Conservation (phyloP, 92 coral and sea anemone genomes). For the Palythoa caribaeorum region DNA sequence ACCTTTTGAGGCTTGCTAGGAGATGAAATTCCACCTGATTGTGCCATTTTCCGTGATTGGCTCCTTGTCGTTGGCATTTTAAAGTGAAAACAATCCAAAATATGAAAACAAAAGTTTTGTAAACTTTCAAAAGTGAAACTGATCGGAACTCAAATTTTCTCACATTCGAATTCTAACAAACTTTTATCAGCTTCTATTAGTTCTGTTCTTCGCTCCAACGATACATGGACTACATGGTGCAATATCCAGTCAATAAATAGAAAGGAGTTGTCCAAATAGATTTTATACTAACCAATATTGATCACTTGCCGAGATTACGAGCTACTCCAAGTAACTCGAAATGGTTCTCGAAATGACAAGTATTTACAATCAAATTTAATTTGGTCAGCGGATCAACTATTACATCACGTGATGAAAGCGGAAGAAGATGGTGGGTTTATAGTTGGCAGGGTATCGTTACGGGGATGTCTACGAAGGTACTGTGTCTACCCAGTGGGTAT, state of each 20-base stretch:
- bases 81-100: background rate
- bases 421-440: conserved; percentile 21
- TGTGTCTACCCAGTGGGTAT: background rate
- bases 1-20: background rate
- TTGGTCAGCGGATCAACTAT: conserved; percentile 17
- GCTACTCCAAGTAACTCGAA: no score
- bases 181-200: no score
- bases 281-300: background rate
- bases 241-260: background rate
- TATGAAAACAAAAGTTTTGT: background rate
- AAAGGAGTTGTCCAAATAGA: background rate
- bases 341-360: background rate
- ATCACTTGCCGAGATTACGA: background rate
- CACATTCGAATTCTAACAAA: background rate
- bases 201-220: background rate
- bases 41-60: conserved; percentile 28
- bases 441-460: background rate
- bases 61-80: conserved; percentile 41
- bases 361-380: background rate
- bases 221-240: background rate
- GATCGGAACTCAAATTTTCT: background rate
- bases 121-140: background rate
- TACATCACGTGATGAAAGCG: conserved; percentile 31
- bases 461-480: conserved; percentile 31
- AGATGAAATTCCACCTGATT: conserved; percentile 14